A percentile compares a stretch with the other conserved stretches of the same genome.
Evolutionary conservation across 2,113 vertebrate genomes (phyloP).

Genomic region (Dasyurus viverrinus): DNA sequence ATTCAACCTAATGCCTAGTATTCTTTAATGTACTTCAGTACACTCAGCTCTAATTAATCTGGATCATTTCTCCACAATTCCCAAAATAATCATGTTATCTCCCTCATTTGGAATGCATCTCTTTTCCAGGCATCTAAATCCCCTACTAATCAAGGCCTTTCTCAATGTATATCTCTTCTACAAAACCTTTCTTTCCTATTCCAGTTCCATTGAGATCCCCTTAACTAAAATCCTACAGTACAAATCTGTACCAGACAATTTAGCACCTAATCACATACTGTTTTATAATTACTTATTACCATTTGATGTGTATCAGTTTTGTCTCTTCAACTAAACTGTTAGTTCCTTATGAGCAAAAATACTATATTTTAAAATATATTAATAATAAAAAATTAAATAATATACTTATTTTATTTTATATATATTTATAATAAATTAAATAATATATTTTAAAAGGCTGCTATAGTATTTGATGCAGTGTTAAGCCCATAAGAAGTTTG

Average conservation of each 20-base stretch:
- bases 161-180: not conserved
- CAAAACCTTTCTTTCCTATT: not conserved
- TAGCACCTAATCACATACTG: not conserved
- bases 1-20: not conserved
- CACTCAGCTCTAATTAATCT: not conserved
- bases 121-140: not conserved
- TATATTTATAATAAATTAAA: no score
- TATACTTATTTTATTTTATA: no score
- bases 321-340: not conserved
- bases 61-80: no score
- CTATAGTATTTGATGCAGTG: not conserved
- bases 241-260: not conserved
- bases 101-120: not conserved
- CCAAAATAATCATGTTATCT: not conserved
- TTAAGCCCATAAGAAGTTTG: not conserved
- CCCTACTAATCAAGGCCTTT: not conserved
- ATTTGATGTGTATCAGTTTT: not conserved
- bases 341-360: not conserved
- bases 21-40: not conserved
- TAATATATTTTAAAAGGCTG: not conserved
- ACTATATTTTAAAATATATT: no score
- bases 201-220: not conserved
- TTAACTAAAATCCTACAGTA: slow-evolving; percentile 5
- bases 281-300: not conserved
- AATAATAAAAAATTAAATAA: no score